These are phyloP conservation scores for Sinopyrophorus schimmeli DNA, from an alignment of 2,888 invertebrate genomes.

Conservation along the genomic window DNA sequence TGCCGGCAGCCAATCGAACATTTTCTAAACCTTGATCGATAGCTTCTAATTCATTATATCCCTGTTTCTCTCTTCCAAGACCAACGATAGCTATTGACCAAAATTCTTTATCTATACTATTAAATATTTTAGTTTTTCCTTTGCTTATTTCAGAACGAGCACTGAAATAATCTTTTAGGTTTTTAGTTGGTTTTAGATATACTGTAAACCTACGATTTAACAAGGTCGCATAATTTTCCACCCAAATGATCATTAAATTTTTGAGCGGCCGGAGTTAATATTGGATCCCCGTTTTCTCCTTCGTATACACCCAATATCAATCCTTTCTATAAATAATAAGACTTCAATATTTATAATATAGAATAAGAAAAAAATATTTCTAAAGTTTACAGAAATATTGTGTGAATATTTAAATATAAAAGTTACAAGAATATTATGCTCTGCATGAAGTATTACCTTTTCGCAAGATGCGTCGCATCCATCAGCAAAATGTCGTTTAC, in stretches of 20 bases:
- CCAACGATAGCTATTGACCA: conserved; percentile 69
- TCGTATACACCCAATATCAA: conserved; percentile 62
- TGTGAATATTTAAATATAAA: too few relatives aligned
- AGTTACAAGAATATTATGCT: too few relatives aligned
- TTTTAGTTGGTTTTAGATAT: too few relatives aligned
- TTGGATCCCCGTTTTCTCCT: conserved; percentile 52
- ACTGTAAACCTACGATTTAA: conserved; percentile 56
- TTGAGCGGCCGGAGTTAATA: conserved; percentile 57
- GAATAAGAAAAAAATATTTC: too few relatives aligned
- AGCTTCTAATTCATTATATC: conserved; percentile 67
- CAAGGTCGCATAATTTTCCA: conserved; percentile 58
- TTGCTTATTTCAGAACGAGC: conserved; percentile 56
- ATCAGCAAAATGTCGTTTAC: conserved; percentile 6
- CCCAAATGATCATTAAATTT: conserved; percentile 59
- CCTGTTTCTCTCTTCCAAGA: conserved; percentile 64
- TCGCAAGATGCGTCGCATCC: conserved; percentile 13
- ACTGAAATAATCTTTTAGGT: conserved; percentile 46
- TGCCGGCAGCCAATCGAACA: conserved; percentile 68
- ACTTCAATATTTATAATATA: too few relatives aligned
- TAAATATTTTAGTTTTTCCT: conserved; percentile 60
- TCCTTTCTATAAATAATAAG: conserved; percentile 59
- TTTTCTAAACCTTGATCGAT: conserved; percentile 71
- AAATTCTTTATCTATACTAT: conserved; percentile 62
- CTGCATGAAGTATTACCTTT: conserved; percentile 24
- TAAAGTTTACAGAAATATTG: too few relatives aligned